These are phyloP conservation scores for Lacanobia wlatinum DNA, from an alignment of 2,888 invertebrate genomes.

Conservation along the genomic window DNA sequence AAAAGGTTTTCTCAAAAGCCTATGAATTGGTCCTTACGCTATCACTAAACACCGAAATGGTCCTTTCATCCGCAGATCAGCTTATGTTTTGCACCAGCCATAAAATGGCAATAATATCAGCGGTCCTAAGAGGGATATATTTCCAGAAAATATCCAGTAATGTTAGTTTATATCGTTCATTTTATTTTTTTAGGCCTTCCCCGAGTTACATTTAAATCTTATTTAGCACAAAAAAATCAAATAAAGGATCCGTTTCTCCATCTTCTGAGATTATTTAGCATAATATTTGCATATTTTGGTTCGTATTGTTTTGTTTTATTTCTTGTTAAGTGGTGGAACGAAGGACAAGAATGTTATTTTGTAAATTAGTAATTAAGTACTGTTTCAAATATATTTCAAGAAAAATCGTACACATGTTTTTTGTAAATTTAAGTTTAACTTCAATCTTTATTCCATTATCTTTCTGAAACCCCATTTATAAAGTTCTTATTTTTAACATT, in stretches of 20 bases:
- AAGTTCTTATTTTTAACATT: too few relatives aligned
- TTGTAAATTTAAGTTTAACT: background rate
- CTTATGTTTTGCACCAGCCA: slow-evolving; percentile 65
- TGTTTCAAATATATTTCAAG: background rate
- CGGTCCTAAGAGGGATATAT: slow-evolving; percentile 67
- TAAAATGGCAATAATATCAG: slow-evolving; percentile 68
- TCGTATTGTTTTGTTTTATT: slow-evolving; percentile 14
- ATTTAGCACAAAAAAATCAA: slow-evolving; percentile 53
- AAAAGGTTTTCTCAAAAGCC: background rate
- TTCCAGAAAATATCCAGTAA: slow-evolving; percentile 68
- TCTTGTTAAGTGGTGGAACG: background rate
- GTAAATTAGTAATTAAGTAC: background rate
- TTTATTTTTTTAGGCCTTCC: slow-evolving; percentile 59
- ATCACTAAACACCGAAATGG: slow-evolving; percentile 50
- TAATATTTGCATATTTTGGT: slow-evolving; percentile 46
- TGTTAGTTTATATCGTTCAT: slow-evolving; percentile 66
- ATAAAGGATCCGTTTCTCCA: slow-evolving; percentile 45
- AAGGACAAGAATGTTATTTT: slow-evolving; percentile 11
- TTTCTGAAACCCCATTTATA: too few relatives aligned
- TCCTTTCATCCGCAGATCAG: slow-evolving; percentile 60
- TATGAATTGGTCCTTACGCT: slow-evolving; percentile 36
- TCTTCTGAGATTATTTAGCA: slow-evolving; percentile 52
- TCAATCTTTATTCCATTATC: background rate
- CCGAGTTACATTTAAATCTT: slow-evolving; percentile 62
- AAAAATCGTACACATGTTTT: background rate